Percentiles rank a stretch among this genome's conserved stretches.
Evolutionary conservation across 2,113 vertebrate genomes (phyloP).

Genomic region (Phalacrocorax aristotelis): DNA sequence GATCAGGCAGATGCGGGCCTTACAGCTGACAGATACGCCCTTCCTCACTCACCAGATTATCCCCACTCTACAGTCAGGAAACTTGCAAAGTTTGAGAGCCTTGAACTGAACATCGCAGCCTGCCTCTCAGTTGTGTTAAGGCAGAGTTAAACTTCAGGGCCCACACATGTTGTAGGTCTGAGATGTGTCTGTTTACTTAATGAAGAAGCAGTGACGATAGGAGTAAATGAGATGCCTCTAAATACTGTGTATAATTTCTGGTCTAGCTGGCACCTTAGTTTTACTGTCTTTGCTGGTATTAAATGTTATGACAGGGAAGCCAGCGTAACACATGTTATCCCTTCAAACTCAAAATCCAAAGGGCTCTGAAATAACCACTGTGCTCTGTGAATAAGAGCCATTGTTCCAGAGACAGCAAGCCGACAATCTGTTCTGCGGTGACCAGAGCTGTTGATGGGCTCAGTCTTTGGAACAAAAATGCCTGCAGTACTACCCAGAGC

Average conservation of each 20-base stretch:
- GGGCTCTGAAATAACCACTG: not conserved
- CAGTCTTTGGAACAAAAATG: not conserved
- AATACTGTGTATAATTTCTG: not conserved
- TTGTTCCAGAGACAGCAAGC: not conserved
- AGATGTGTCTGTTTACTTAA: not conserved
- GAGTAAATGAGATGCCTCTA: not conserved
- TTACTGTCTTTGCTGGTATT: not conserved
- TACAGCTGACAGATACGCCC: not conserved
- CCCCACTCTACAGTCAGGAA: not conserved
- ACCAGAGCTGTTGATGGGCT: fast-evolving
- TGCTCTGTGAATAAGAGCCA: not conserved
- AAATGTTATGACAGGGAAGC: not conserved
- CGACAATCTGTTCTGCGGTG: not conserved
- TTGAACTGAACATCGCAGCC: not conserved
- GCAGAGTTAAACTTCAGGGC: not conserved
- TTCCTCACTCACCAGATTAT: not conserved
- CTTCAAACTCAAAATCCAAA: not conserved
- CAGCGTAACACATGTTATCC: fast-evolving
- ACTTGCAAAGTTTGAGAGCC: not conserved
- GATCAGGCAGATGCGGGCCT: not conserved
- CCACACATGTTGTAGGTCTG: fast-evolving
- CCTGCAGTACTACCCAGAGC: not conserved
- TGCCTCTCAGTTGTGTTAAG: not conserved
- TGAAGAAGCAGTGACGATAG: not conserved
- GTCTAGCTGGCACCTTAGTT: not conserved